Conservation (phyloP, 2,113 vertebrate species). For the Amphiprion percula region DNA sequence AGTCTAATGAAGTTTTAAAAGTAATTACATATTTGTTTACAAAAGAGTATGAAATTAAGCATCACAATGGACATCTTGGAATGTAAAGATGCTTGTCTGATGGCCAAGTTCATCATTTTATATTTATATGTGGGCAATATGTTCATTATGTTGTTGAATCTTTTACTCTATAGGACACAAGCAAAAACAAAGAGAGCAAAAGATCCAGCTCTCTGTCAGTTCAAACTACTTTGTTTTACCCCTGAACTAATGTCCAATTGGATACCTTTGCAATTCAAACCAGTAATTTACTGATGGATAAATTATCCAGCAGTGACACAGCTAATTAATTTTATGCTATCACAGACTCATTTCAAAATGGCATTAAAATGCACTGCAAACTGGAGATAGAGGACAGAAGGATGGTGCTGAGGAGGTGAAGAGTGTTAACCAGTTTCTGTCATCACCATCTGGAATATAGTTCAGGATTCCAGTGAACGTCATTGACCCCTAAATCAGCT, state of each 20-base stretch:
- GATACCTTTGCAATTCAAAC: too few species aligned
- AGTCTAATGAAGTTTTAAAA: background rate
- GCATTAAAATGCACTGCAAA: background rate
- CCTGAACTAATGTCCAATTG: too few species aligned
- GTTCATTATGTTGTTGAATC: background rate
- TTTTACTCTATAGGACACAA: conserved; percentile 2
- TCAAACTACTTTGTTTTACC: background rate
- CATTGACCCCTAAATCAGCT: conserved; percentile 88
- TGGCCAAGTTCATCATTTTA: background rate
- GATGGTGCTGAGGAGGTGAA: conserved; percentile 65
- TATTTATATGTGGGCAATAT: background rate
- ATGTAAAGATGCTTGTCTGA: background rate
- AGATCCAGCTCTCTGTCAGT: background rate
- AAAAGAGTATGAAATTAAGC: background rate
- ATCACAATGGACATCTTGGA: background rate
- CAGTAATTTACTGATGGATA: background rate
- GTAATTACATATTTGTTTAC: too few species aligned
- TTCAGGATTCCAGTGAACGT: conserved; percentile 85
- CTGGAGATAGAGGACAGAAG: background rate
- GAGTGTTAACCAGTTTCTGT: conserved; percentile 84
- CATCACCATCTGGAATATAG: conserved; percentile 88
- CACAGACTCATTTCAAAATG: background rate
- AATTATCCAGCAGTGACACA: background rate
- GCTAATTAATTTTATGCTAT: conserved; percentile 1
- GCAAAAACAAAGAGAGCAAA: conserved; percentile 7